Base-by-base conservation (phyloP, 2,113 vertebrate species). In the Centropus unirufus region DNA sequence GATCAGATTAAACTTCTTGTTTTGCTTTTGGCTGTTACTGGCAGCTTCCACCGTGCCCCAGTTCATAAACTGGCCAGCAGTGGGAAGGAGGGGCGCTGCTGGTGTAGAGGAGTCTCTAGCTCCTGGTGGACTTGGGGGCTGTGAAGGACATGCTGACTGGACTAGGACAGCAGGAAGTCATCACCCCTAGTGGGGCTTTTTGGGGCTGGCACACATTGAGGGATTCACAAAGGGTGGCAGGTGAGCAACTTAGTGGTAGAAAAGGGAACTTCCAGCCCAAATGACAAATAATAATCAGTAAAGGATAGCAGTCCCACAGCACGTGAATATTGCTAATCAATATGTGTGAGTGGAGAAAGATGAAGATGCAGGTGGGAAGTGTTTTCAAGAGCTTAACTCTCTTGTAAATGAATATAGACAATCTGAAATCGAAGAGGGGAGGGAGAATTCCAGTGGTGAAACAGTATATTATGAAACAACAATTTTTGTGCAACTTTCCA, bases 241-340 rank as follows among this genome's bases (percentile, higher is more conserved):
- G 8, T 27, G 26, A 47, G 6, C 18, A 44, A 11, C 23, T 36
- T 64, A 0, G 0, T 12, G 34, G 5, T 0, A 9, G 22, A 7
- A 32, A 18, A 69, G 5, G 14, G 6, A 69, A 15, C 26, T 55
- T 68, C 3, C 16, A 49, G 14, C 14, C 14, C 0, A 0, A 55
- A 46, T 57, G 29, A 12, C 24, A 58, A 72, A 32, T 46, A 58
- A 40, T 2, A 9, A 7, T 5, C 22, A 7, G 40, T 61, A 7
- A 67, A 67, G 18, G 23, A 77, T 46, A 11, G 23, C 15, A 19
- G 12, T 18, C 21, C 4, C 2, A 11, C 49, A 18, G 6, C 1
- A 0, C 39, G 32, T 70, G 22, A 34, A 34, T 36, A 11, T 18
- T 39, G 15, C 26, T 51, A 34, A 23, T n/a, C 24, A 62, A 51